phyloP scores from a whole-genome alignment of 2,797 vertebrate genomes.

The Catamblyrhynchus diadema region DNA sequence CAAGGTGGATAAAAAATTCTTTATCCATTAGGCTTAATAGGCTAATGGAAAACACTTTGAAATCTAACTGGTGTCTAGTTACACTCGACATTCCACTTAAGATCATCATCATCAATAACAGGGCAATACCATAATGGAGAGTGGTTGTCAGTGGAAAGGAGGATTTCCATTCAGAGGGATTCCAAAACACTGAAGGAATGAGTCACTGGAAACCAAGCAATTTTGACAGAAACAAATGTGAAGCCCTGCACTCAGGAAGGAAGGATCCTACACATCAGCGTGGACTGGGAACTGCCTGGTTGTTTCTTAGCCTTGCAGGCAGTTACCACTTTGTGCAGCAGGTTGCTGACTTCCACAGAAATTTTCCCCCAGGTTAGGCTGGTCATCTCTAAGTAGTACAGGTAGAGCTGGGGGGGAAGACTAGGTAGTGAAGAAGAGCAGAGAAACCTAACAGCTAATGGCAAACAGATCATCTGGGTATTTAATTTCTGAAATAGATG shows the following conservation, averaged over 20 bases:
- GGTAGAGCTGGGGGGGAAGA: not conserved
- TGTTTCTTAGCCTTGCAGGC: not conserved
- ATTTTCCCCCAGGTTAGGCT: not conserved
- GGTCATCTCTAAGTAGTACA: not conserved
- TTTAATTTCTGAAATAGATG: not conserved
- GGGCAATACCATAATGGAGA: not conserved
- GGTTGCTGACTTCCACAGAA: not conserved
- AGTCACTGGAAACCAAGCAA: not conserved
- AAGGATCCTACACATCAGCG: not conserved
- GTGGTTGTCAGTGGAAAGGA: not conserved
- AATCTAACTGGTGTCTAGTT: not conserved
- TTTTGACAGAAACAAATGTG: not conserved
- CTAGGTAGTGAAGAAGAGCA: not conserved
- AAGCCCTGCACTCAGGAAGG: not conserved
- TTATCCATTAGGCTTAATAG: not conserved
- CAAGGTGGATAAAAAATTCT: not conserved
- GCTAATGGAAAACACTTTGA: not conserved
- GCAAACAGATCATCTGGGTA: not conserved
- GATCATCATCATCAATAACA: not conserved
- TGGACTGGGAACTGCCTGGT: not conserved
- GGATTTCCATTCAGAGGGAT: not conserved
- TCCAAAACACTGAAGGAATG: not conserved
- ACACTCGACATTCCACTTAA: not conserved
- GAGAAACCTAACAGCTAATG: not conserved
- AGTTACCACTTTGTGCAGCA: not conserved